Conservation (phyloP, 2,888 invertebrate genomes). For the Chrysopilus asiliformis region DNA sequence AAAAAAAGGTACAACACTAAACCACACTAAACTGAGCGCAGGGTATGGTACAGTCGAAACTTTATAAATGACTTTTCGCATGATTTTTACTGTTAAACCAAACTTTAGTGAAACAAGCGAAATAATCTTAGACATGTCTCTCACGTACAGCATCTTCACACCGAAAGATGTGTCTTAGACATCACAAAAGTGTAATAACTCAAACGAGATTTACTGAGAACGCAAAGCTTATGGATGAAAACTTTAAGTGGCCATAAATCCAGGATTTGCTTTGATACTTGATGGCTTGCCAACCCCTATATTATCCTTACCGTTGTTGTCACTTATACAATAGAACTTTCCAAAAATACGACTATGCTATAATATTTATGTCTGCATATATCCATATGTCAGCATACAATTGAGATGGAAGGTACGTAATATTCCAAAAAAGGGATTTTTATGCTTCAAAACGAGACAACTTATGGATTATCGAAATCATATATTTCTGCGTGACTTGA, state of each 20-base stretch:
- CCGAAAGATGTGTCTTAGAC: neutral
- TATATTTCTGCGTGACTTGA: conserved; percentile 15
- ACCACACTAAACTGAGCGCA: neutral
- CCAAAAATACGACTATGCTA: neutral
- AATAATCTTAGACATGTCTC: neutral
- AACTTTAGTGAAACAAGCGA: neutral
- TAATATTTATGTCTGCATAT: neutral
- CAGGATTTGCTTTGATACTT: conserved; percentile 17
- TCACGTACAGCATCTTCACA: neutral
- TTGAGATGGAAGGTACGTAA: neutral
- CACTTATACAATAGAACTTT: conserved; percentile 2
- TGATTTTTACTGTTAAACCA: neutral
- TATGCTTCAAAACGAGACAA: conserved; percentile 4
- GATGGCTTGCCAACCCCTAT: conserved; percentile 9
- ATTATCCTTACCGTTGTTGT: conserved; percentile 5
- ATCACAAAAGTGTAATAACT: conserved; percentile 5
- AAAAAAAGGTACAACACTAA: neutral
- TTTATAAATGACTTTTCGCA: neutral
- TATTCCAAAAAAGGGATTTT: conserved; percentile 3
- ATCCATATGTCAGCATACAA: neutral
- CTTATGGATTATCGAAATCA: conserved; percentile 15
- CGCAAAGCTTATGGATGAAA: conserved; percentile 18
- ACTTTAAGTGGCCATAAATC: conserved; percentile 35
- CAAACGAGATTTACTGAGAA: conserved; percentile 8
- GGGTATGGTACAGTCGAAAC: neutral